Evolutionary conservation across 1,140 invertebrate species (phyloP).

Genomic region (Bombus affinis): DNA sequence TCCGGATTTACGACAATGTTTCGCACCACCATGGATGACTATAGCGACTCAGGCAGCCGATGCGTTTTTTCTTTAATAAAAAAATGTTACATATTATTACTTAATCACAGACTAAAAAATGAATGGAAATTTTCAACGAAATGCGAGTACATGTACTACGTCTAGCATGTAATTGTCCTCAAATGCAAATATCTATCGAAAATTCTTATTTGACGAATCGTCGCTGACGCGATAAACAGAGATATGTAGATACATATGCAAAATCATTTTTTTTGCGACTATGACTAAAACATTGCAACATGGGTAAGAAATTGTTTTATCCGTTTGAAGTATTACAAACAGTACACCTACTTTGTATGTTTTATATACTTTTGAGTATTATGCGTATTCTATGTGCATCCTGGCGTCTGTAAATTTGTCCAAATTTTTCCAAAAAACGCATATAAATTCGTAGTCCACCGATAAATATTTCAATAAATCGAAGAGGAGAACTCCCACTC

Average conservation of each 20-base stretch:
- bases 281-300: too few relatives aligned
- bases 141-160: not conserved
- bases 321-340: too few relatives aligned
- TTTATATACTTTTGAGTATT: too few relatives aligned
- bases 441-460: too few relatives aligned
- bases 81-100: not conserved
- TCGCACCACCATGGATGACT: not conserved
- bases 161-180: not conserved
- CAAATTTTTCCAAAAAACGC: too few relatives aligned
- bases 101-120: not conserved
- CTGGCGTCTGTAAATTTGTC: too few relatives aligned
- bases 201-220: not conserved
- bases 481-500: slow-evolving; percentile 5
- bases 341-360: too few relatives aligned
- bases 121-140: not conserved
- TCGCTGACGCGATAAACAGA: too few relatives aligned
- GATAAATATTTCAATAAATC: not conserved
- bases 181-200: not conserved
- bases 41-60: not conserved
- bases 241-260: too few relatives aligned
- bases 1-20: not conserved
- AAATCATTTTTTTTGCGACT: too few relatives aligned
- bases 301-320: too few relatives aligned
- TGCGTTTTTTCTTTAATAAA: not conserved
- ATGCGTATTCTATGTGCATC: too few relatives aligned